Conservation (phyloP, 2,888 invertebrate genomes). For the Leucophora obtusa region DNA sequence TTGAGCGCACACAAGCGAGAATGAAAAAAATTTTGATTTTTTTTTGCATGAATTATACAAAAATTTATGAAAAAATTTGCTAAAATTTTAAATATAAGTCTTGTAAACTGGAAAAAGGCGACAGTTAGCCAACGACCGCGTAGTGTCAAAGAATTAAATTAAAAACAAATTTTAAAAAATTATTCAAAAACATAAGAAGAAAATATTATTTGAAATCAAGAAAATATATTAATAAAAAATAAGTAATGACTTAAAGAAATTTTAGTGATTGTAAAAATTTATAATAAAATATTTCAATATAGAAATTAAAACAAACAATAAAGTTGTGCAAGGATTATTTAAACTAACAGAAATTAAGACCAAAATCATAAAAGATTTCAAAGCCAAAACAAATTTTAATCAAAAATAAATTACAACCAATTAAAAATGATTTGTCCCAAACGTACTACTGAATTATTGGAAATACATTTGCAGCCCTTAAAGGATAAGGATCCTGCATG, state of each 20-base stretch:
- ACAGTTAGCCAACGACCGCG: slow-evolving; percentile 75
- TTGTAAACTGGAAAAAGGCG: slow-evolving; percentile 76
- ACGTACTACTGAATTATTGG: slow-evolving; percentile 75
- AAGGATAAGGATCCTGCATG: slow-evolving; percentile 79
- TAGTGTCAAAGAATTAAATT: slow-evolving; percentile 67
- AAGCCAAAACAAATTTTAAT: not conserved
- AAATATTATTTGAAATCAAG: not conserved
- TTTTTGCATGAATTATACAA: slow-evolving; percentile 35
- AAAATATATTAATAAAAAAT: not conserved
- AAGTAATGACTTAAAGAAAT: not conserved
- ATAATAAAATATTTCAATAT: not conserved
- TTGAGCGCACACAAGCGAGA: slow-evolving; percentile 3
- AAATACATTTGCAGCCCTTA: slow-evolving; percentile 74
- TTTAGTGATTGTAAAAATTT: slow-evolving; percentile 1
- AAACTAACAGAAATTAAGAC: slow-evolving; percentile 4
- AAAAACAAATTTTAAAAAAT: slow-evolving; percentile 22
- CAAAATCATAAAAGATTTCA: not conserved
- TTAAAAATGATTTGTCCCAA: slow-evolving; percentile 74
- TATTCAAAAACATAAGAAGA: slow-evolving; percentile 2
- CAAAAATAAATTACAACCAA: not conserved
- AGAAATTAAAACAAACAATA: not conserved
- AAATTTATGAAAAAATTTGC: slow-evolving; percentile 25
- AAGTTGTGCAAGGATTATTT: not conserved
- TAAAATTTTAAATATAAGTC: slow-evolving; percentile 74
- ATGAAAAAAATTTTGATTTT: slow-evolving; percentile 17